Conservation (phyloP, 2,113 vertebrate species). For the Nesogale talazaci region DNA sequence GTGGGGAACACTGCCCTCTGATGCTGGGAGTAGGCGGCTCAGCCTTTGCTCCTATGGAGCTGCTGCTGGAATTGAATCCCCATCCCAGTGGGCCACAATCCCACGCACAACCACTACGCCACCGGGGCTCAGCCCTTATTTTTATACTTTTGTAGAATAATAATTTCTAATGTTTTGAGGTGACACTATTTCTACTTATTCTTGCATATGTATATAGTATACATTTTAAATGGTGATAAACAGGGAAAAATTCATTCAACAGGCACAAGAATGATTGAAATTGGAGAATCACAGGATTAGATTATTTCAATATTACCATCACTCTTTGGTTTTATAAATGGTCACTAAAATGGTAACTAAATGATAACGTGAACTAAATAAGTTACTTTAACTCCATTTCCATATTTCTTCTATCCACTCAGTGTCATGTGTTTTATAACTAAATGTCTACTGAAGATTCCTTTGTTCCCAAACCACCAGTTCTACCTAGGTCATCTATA, state of each 20-base stretch:
- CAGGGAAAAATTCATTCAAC: not conserved
- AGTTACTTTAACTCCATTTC: slow-evolving; percentile 9
- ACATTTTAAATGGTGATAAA: not conserved
- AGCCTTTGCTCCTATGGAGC: no score
- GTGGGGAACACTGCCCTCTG: no score
- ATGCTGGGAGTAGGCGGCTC: no score
- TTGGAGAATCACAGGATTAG: slow-evolving; percentile 1
- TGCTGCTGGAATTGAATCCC: no score
- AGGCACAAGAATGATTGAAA: slow-evolving; percentile 20
- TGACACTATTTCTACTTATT: no score
- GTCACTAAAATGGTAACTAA: not conserved
- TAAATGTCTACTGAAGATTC: not conserved
- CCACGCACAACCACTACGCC: no score
- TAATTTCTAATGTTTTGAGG: no score
- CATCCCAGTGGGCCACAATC: no score
- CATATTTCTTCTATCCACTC: not conserved
- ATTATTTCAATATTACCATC: not conserved
- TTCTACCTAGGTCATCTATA: slow-evolving; percentile 14
- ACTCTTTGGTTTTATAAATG: not conserved
- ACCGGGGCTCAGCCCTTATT: no score
- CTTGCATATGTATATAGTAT: not conserved
- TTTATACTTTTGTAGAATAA: no score
- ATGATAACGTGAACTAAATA: not conserved
- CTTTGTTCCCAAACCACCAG: slow-evolving; percentile 23
- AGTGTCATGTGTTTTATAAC: not conserved